A percentile compares a stretch with the other conserved stretches of the same genome.
phyloP scores from a whole-genome alignment of 2,113 vertebrate genomes.

The Perca schrenkii region DNA sequence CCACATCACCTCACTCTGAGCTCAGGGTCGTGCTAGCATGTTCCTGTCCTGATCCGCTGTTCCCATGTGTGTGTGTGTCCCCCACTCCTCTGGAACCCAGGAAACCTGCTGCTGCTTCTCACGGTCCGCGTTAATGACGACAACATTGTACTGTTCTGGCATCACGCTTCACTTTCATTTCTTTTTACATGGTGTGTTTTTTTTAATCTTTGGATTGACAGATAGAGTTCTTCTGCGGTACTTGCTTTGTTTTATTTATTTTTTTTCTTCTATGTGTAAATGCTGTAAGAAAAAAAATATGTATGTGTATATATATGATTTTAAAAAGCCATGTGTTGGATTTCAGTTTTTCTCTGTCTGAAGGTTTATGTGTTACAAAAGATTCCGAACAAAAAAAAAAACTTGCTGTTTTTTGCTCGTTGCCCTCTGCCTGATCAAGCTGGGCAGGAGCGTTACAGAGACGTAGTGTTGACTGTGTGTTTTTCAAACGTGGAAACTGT shows the following conservation, averaged over 20 bases:
- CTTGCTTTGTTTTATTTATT: slow-evolving; percentile 37
- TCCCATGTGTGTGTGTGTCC: not conserved
- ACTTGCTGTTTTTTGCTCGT: slow-evolving; percentile 32
- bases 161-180: slow-evolving; percentile 24
- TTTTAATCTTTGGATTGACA: slow-evolving; percentile 47
- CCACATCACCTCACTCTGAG: slow-evolving; percentile 9
- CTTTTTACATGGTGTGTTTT: slow-evolving; percentile 42
- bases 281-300: slow-evolving; percentile 65
- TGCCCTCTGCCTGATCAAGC: slow-evolving; percentile 47
- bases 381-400: slow-evolving; percentile 18
- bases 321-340: slow-evolving; percentile 39
- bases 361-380: slow-evolving; percentile 56
- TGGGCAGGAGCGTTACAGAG: slow-evolving; percentile 56
- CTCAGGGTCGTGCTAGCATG: slow-evolving; percentile 58
- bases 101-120: slow-evolving; percentile 38
- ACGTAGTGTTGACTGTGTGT: slow-evolving; percentile 52
- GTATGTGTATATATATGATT: slow-evolving; percentile 72
- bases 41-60: slow-evolving; percentile 30
- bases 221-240: slow-evolving; percentile 64
- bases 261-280: slow-evolving; percentile 65
- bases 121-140: slow-evolving; percentile 44
- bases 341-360: slow-evolving; percentile 65
- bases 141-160: slow-evolving; percentile 33
- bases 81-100: slow-evolving; percentile 2
- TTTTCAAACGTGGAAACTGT: slow-evolving; percentile 58